Evolutionary conservation across 2,797 vertebrate genomes (phyloP).

Genomic region (Urosaurus nigricauda): DNA sequence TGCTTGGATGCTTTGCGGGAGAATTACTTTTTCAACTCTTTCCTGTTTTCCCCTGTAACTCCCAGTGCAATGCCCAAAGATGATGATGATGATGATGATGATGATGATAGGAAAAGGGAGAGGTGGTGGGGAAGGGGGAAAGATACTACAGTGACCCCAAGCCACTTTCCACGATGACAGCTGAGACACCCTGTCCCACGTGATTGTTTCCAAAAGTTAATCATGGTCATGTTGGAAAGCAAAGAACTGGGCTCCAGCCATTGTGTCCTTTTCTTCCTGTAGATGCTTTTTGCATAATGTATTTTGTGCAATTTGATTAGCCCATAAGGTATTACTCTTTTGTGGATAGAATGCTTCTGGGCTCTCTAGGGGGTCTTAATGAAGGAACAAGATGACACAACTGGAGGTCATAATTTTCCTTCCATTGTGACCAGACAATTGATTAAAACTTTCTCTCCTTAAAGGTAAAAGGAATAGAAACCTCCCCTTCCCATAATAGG

Average conservation of each 20-base stretch:
- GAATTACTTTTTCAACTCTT: neutral
- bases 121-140: too few relatives aligned
- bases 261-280: too few relatives aligned
- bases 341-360: neutral
- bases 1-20: neutral
- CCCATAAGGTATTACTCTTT: too few relatives aligned
- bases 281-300: too few relatives aligned
- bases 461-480: neutral
- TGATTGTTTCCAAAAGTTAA: neutral
- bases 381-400: neutral
- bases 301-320: too few relatives aligned
- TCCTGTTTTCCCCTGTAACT: neutral
- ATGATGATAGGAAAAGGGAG: too few relatives aligned
- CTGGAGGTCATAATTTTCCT: neutral
- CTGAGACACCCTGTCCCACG: neutral
- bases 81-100: too few relatives aligned
- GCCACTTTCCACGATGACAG: neutral
- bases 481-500: neutral
- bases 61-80: neutral
- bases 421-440: neutral
- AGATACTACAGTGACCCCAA: neutral
- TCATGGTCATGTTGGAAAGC: neutral
- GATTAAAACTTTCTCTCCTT: neutral
- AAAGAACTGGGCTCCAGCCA: neutral
- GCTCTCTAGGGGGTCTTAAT: neutral